Evolutionary conservation across 1,140 invertebrate genomes (phyloP).

Genomic region (Lepidurus arcticus): DNA sequence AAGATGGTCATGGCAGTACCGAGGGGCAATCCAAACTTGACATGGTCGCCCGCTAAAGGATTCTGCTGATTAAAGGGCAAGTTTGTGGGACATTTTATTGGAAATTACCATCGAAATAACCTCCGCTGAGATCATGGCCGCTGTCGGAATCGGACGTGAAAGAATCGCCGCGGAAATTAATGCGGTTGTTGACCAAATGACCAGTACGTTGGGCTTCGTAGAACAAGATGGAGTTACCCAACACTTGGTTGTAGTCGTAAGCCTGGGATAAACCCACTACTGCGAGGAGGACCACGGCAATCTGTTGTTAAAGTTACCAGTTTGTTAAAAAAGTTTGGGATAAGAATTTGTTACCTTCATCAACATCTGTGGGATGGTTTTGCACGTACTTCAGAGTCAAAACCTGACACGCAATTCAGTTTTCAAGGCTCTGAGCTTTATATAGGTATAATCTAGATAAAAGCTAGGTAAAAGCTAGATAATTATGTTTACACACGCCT

Average conservation of each 20-base stretch:
- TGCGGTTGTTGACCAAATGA: conserved; percentile 41
- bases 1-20: conserved; percentile 42
- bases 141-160: conserved; percentile 43
- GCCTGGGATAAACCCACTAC: conserved; percentile 23
- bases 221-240: conserved; percentile 45
- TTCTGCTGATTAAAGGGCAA: not conserved
- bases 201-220: conserved; percentile 47
- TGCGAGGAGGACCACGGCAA: not conserved
- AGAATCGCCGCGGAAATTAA: conserved; percentile 44
- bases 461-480: too few relatives aligned
- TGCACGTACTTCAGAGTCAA: not conserved
- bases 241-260: conserved; percentile 40
- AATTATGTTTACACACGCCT: not conserved
- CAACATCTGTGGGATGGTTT: not conserved
- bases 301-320: not conserved
- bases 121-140: conserved; percentile 45
- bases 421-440: not conserved
- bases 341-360: not conserved
- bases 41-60: conserved; percentile 43
- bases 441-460: not conserved
- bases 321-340: not conserved
- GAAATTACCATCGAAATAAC: conserved; percentile 45
- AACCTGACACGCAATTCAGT: not conserved
- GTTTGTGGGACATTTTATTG: not conserved
- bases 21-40: conserved; percentile 47